phyloP scores from a whole-genome alignment of 1,140 invertebrate genomes.

The Anadara kagoshimensis region DNA sequence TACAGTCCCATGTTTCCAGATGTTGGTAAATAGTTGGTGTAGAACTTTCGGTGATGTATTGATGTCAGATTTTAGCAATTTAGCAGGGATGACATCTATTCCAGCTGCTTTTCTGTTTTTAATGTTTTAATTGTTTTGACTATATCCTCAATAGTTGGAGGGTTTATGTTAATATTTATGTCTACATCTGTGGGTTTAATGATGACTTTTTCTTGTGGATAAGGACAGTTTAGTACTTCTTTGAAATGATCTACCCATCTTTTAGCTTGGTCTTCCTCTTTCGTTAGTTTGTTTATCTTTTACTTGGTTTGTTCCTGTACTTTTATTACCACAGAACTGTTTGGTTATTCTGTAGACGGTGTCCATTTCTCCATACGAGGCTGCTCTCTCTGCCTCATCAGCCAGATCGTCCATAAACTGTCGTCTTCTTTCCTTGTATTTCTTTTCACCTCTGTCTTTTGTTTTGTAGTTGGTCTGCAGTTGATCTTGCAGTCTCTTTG shows the following conservation, averaged over 20 bases:
- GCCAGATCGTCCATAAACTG: constrained; percentile 11
- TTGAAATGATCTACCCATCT: constrained; percentile 21
- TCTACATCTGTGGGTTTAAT: neutral
- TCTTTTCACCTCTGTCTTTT: constrained; percentile 22
- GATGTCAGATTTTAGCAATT: constrained; percentile 14
- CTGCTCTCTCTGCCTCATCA: constrained; percentile 6
- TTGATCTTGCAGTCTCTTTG: constrained; percentile 22
- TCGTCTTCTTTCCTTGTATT: too few species aligned
- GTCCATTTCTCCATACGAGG: too few species aligned
- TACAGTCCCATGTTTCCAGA: too few species aligned
- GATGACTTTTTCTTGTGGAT: neutral
- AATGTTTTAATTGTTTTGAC: constrained; percentile 7
- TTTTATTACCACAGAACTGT: too few species aligned
- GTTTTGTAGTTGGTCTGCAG: too few species aligned
- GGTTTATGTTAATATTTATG: constrained; percentile 1
- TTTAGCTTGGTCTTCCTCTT: constrained; percentile 13
- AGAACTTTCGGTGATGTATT: too few species aligned
- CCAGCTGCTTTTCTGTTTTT: constrained; percentile 17
- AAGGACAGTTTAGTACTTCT: constrained; percentile 14
- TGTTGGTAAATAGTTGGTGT: too few species aligned
- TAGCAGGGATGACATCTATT: constrained; percentile 23
- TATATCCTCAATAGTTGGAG: constrained; percentile 5
- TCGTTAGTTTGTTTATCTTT: constrained; percentile 20
- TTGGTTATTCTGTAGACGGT: too few species aligned
- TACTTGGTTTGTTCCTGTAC: too few species aligned